A percentile compares a stretch with the other conserved stretches of the same genome.
These are phyloP conservation scores for Lytechinus variegatus DNA, from an alignment of 35 echinoderm and acorn worm species.

Conservation along the genomic window DNA sequence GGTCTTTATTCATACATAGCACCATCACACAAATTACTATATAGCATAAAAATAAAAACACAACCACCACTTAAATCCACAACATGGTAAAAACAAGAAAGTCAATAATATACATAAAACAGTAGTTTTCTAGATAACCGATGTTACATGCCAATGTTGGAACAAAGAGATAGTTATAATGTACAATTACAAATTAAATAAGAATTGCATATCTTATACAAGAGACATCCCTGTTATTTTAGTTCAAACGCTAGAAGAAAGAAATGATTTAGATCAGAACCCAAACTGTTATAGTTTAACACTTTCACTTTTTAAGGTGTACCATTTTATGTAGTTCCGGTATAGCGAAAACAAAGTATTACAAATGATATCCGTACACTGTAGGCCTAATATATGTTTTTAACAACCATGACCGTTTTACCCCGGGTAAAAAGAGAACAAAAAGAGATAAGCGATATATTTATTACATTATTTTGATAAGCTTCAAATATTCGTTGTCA, in stretches of 20 bases:
- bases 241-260: not conserved
- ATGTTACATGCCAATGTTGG: not conserved
- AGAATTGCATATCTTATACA: slow-evolving; percentile 5
- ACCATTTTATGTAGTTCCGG: no score
- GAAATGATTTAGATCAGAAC: no score
- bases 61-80: not conserved
- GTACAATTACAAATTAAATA: not conserved
- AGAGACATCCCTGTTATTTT: not conserved
- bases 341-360: no score
- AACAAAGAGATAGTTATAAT: not conserved
- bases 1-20: slow-evolving; percentile 4
- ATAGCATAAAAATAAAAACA: slow-evolving; percentile 15
- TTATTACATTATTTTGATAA: no score
- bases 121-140: not conserved
- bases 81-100: not conserved
- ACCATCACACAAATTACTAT: not conserved
- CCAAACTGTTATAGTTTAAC: no score
- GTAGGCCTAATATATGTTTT: no score
- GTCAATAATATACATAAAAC: not conserved
- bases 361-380: no score
- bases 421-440: no score
- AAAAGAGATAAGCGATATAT: no score
- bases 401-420: no score
- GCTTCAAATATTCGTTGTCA: no score
- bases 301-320: no score